A percentile compares a stretch with the other conserved stretches of the same genome.
Conservation (phyloP, 2,113 vertebrate species). For the Andinoacara biseriatus region DNA sequence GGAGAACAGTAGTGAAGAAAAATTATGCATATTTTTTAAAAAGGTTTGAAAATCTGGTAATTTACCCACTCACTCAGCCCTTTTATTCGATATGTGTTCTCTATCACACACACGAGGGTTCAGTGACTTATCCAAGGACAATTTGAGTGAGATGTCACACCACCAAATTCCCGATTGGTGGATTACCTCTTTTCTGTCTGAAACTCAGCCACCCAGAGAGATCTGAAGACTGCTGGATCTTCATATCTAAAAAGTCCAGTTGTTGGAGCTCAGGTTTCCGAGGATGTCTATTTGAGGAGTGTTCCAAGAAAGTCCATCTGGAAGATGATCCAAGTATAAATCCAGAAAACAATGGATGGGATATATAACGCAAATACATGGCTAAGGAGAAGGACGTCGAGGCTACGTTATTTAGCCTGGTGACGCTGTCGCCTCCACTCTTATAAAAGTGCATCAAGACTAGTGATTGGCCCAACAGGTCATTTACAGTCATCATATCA, state of each 20-base stretch:
- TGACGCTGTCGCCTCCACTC: background rate
- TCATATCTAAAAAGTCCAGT: background rate
- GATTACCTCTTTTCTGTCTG: background rate
- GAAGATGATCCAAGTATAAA: background rate
- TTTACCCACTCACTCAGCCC: background rate
- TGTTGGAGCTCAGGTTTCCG: background rate
- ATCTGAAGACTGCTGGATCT: background rate
- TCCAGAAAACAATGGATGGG: background rate
- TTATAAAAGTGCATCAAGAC: background rate
- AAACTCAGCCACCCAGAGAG: background rate
- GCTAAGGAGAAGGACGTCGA: background rate
- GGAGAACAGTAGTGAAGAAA: background rate
- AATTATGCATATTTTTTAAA: background rate
- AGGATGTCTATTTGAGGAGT: background rate
- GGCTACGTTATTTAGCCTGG: background rate
- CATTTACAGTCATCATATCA: background rate
- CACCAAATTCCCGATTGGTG: background rate
- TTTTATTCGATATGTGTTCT: background rate
- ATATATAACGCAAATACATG: rapidly evolving
- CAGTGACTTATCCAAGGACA: background rate
- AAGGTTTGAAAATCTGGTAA: background rate
- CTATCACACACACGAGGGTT: background rate
- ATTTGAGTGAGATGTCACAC: background rate
- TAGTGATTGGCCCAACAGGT: background rate
- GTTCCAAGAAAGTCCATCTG: background rate